Evolutionary conservation across 1,140 invertebrate genomes (phyloP).

Genomic region (Polyergus mexicanus): DNA sequence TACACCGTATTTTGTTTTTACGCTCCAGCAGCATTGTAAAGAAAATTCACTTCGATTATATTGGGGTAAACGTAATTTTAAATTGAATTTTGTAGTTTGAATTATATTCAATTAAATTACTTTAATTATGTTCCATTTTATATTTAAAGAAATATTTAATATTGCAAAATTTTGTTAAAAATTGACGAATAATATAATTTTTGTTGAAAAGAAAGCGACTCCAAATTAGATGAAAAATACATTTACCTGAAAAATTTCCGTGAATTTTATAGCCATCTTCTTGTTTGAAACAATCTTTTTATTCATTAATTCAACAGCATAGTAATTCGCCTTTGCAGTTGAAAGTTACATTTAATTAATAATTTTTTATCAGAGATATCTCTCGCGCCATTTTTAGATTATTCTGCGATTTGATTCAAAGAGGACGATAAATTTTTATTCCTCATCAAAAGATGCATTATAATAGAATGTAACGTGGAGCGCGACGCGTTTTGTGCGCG

Average conservation of each 20-base stretch:
- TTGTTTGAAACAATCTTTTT: conserved; percentile 1
- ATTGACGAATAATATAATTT: background rate
- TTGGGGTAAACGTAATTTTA: conserved; percentile 13
- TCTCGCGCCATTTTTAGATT: conserved; percentile 3
- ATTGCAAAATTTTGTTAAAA: background rate
- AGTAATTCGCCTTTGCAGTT: background rate
- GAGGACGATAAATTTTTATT: background rate
- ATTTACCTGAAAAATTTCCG: background rate
- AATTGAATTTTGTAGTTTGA: conserved; percentile 39
- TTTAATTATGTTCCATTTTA: background rate
- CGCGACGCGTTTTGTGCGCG: background rate
- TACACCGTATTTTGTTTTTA: conserved; percentile 30
- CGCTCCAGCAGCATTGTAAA: background rate
- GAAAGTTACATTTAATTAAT: background rate
- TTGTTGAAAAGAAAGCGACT: background rate
- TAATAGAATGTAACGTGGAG: background rate
- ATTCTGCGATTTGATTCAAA: background rate
- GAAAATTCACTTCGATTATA: conserved; percentile 20
- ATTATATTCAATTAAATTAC: too few relatives aligned
- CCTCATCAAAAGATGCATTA: background rate
- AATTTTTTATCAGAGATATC: background rate
- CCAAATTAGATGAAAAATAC: background rate
- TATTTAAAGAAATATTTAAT: conserved; percentile 6
- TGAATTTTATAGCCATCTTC: background rate
- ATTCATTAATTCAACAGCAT: background rate